Percentiles rank a stretch among this genome's conserved stretches.
phyloP scores from a whole-genome alignment of 2,113 vertebrate species.

The Lagopus muta region DNA sequence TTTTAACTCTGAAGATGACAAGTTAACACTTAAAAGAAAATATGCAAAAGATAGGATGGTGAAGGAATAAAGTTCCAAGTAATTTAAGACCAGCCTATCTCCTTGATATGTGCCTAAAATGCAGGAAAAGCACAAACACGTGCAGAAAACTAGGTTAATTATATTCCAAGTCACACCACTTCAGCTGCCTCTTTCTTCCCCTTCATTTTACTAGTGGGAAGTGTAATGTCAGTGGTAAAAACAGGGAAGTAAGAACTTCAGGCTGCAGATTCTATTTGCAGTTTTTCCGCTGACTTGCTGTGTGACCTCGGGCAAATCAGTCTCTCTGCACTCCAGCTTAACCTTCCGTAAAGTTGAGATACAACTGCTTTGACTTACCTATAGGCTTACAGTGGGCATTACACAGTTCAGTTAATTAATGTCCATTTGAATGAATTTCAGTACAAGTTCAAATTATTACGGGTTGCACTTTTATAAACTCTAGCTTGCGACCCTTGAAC shows the following conservation, averaged over 20 bases:
- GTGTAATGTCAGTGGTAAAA: constrained; percentile 52
- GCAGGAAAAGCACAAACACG: neutral
- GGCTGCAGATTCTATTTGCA: constrained; percentile 34
- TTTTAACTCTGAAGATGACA: neutral
- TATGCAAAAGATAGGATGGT: neutral
- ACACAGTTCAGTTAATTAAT: constrained; percentile 58
- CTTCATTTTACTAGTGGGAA: constrained; percentile 44
- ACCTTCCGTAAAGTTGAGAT: constrained; percentile 59
- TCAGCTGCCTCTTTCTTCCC: neutral
- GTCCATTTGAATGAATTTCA: constrained; percentile 27
- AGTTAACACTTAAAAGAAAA: neutral
- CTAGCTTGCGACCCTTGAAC: constrained; percentile 17
- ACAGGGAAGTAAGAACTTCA: constrained; percentile 46
- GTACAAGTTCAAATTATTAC: constrained; percentile 17
- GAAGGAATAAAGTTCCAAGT: neutral
- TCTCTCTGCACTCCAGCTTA: constrained; percentile 44
- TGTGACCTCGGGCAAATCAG: constrained; percentile 60
- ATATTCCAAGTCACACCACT: constrained; percentile 27
- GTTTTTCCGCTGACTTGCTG: constrained; percentile 55
- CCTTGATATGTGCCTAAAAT: neutral
- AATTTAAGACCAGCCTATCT: neutral
- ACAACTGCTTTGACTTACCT: constrained; percentile 48
- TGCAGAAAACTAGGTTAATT: constrained; percentile 47
- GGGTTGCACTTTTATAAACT: constrained; percentile 23
- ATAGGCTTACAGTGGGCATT: constrained; percentile 1